Conservation (phyloP, 2,797 vertebrate species). For the Catostomus latipinnis region DNA sequence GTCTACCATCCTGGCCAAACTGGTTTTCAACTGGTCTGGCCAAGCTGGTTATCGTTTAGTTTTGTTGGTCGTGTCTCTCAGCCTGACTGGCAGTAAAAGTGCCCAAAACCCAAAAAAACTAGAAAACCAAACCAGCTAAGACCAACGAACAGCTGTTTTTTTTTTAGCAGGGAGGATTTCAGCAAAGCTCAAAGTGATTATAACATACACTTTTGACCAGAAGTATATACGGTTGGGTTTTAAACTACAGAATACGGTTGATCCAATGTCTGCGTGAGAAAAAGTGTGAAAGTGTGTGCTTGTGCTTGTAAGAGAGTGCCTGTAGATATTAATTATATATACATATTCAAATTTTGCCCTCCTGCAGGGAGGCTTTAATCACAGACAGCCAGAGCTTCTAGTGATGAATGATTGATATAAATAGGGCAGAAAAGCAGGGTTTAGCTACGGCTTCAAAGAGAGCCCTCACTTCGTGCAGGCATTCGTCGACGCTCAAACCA, state of each 20-base stretch:
- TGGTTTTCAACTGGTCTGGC: no score
- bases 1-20: no score
- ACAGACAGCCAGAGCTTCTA: conserved; percentile 77
- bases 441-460: conserved; percentile 79
- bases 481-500: conserved; percentile 68
- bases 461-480: conserved; percentile 63
- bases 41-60: no score
- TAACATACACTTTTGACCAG: conserved; percentile 48
- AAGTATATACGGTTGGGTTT: conserved; percentile 38
- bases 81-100: no score
- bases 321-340: conserved; percentile 81
- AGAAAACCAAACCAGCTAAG: no score
- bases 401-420: conserved; percentile 87
- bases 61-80: no score
- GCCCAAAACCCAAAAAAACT: no score
- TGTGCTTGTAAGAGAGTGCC: conserved; percentile 50
- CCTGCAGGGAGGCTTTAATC: conserved; percentile 80
- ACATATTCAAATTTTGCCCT: conserved; percentile 77
- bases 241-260: conserved; percentile 33
- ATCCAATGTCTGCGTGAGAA: conserved; percentile 22
- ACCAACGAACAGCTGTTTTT: no score
- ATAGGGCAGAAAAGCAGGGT: conserved; percentile 76
- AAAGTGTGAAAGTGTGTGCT: conserved; percentile 21
- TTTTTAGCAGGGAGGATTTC: conserved; percentile 34
- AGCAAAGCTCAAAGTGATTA: conserved; percentile 36